Base-by-base conservation (phyloP, 92 coral and sea anemone species). In the Phenganax stokvisi region DNA sequence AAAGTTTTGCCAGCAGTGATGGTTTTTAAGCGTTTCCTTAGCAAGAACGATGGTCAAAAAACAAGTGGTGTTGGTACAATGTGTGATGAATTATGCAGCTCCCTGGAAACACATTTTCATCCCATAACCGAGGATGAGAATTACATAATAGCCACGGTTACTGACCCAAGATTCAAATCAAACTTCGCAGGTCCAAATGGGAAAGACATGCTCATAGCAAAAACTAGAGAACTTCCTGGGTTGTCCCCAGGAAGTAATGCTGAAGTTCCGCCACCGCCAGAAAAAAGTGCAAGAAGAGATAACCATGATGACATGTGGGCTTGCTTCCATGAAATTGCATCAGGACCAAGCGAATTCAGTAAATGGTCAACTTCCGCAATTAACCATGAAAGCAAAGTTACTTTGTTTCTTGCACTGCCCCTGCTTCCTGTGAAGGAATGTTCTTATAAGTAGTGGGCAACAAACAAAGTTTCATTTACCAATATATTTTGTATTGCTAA, bases 361-460 rank as follows among this genome's bases (percentile, higher is more conserved):
- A 5, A 37, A 37, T 5, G 5, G 47, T 37, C 67, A 56, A n/a
- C 67, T 37, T 53, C 80, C 27, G 80, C 79, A 9, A 56, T 0
- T 75, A 37, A 17, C 25, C 52, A 27, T 72, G 56, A 72, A 72
- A 75, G 57, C 55, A 65, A 56, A 56, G 80, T 75, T 55, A 37
- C n/a, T 53, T 51, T 29, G 56, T 75, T 75, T 75, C 53, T 75
- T 63, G 31, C 31, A 37, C 9, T 75, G 80, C 64, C 80, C 27
- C 65, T 75, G 12, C 10, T 30, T 17, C 53, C 53, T 10, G 47
- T 7, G 47, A 28, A 68, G 6, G 73, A 68, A 68, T 68, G 73
- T 53, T 53, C 77, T 10, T 72, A 30, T 58, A 73, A 73, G 77
- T 73, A 59, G 77, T 73, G 77, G 77, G 44, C 15, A 30, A 54